Evolutionary conservation across 2,888 invertebrate species (phyloP).

Genomic region (Malthinus seriepunctatus): DNA sequence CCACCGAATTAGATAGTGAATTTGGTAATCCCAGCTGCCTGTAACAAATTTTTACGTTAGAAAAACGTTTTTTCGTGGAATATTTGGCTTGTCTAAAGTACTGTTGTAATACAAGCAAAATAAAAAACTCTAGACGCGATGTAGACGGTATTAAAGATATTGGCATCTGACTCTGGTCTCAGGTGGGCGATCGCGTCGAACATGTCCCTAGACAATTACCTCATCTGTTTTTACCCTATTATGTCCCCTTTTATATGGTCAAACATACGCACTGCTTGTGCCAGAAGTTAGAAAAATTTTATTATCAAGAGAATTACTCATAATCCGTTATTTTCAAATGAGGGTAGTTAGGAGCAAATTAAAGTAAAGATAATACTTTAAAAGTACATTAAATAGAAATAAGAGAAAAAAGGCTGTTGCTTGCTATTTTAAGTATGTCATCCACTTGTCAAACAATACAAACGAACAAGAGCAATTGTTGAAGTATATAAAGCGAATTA

Average conservation of each 20-base stretch:
- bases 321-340: background rate
- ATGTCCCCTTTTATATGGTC: constrained; percentile 28
- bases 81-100: constrained; percentile 12
- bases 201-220: constrained; percentile 46
- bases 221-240: constrained; percentile 41
- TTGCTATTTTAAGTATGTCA: too few relatives aligned
- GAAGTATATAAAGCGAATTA: background rate
- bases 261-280: constrained; percentile 28
- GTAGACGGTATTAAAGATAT: constrained; percentile 38
- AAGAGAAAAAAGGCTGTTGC: too few relatives aligned
- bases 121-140: constrained; percentile 21
- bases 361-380: too few relatives aligned
- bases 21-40: constrained; percentile 53
- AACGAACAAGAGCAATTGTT: too few relatives aligned
- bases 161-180: constrained; percentile 46
- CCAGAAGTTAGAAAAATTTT: constrained; percentile 11
- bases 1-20: constrained; percentile 48
- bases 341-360: too few relatives aligned
- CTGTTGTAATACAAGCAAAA: background rate
- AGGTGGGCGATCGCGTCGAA: constrained; percentile 48
- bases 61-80: background rate
- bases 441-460: too few relatives aligned
- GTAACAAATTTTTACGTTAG: constrained; percentile 38
- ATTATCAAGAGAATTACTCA: constrained; percentile 8
- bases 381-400: too few relatives aligned